Evolutionary conservation across 2,888 invertebrate genomes (phyloP), one percentile per base, ranked within the genome.

Genomic region (Cantharis nigra): DNA sequence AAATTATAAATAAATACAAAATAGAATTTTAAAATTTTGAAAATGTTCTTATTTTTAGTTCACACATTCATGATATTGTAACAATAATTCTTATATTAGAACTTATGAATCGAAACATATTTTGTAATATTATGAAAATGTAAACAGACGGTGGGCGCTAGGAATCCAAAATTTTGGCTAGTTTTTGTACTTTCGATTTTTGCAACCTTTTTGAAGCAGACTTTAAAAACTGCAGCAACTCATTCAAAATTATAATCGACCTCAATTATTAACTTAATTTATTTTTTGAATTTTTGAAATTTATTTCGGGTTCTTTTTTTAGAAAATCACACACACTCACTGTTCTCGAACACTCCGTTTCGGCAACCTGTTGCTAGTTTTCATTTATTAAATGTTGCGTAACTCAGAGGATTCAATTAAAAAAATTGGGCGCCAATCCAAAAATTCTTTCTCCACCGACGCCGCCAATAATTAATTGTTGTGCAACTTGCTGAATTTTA

Each of bases 321-420:
- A 49, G 49, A 49, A n/a, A n/a, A 49, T 1, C 49, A 49, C n/a
- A 49, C n/a, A 49, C 49, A 49, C 7, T 49, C 49, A 3, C 7
- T n/a, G 49, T n/a, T 49, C 49, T 9, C 49, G 49, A 49, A 49
- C n/a, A 49, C 49, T 49, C 33, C 33, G 26, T 67, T 67, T 23
- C 20, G 18, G 20, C 70, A 49, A 20, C 62, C n/a, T 63, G 63
- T 71, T 64, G 30, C 65, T 30, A 14, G 30, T 23, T 14, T 67
- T 73, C 64, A 73, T 73, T 73, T 73, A 73, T 69, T 73, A 49
- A 67, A 20, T 64, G 10, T 73, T 67, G 49, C 65, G n/a, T 26
- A 69, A 67, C 49, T 26, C 16, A 16, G 62, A 9, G 62, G 13
- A 62, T 67, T 9, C 62, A 28, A 26, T 9, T 49, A 14, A 14